Evolutionary conservation across 2,113 vertebrate species (phyloP), one percentile per base, ranked within the genome.

Genomic region (Ornithorhynchus anatinus): DNA sequence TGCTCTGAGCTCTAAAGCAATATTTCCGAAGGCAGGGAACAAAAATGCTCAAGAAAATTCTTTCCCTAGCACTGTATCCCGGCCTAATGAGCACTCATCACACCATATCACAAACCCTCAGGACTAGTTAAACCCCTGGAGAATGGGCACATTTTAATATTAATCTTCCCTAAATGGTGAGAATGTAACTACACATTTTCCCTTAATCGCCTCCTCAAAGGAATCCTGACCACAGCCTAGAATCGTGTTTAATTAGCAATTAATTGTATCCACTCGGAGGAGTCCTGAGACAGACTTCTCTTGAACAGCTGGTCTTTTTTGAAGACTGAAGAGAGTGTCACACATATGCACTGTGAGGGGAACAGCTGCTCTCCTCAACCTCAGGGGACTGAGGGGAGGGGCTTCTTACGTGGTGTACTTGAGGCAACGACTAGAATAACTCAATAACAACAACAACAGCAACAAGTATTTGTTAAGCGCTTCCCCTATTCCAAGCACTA

Each of bases 341-440:
- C 10, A 44, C 5, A 23, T 22, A 42, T 1, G 1, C 22, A 42
- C 4, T 1, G 3, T 4, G 19, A 5, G n/a, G n/a, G n/a, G n/a
- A n/a, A n/a, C n/a, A n/a, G n/a, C n/a, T n/a, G n/a, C n/a, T n/a
- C n/a, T n/a, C n/a, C n/a, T n/a, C n/a, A n/a, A n/a, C n/a, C n/a
- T 0, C n/a, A 52, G 36, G 20, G 23, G 13, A 35, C 7, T 1
- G 31, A 27, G 7, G n/a, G 4, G 4, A 40, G 17, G 0, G 0
- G 27, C 2, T 23, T 19, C 10, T 25, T 31, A 8, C 12, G 52
- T 19, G 36, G n/a, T 39, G 79, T 27, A 2, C 11, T 19, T 1
- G 19, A 35, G 37, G 23, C 36, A 25, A 11, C 25, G 42, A 27
- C 27, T 36, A 59, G 65, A 57, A 54, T 0, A 6, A 50, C 27